Evolutionary conservation across 2,888 invertebrate genomes (phyloP).

Genomic region (Stenichneumon culpator): DNA sequence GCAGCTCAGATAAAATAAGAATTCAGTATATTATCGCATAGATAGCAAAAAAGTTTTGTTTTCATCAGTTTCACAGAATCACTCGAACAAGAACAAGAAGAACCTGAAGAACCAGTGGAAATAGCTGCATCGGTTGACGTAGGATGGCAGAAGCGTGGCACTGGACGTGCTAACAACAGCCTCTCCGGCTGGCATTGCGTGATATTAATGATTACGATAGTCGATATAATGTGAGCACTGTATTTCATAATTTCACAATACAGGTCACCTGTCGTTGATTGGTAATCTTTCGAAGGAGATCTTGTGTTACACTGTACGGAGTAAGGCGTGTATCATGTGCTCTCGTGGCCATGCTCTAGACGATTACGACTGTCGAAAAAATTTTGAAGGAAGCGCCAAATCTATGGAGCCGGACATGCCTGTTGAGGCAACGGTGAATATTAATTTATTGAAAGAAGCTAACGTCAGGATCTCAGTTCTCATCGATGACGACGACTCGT

Average conservation of each 20-base stretch:
- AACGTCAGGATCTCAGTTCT: slow-evolving; percentile 65
- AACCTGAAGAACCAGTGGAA: background rate
- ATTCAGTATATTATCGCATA: too few relatives aligned
- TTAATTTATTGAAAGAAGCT: slow-evolving; percentile 66
- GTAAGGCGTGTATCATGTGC: slow-evolving; percentile 34
- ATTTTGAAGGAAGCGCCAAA: slow-evolving; percentile 74
- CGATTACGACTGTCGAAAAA: slow-evolving; percentile 72
- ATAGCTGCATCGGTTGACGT: slow-evolving; percentile 5
- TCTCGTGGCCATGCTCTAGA: slow-evolving; percentile 56
- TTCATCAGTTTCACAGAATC: too few relatives aligned
- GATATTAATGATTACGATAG: background rate
- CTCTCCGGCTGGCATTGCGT: background rate
- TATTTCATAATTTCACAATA: background rate
- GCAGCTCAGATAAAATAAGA: background rate
- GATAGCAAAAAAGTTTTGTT: too few relatives aligned
- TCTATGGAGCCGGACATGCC: slow-evolving; percentile 74
- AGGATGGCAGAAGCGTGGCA: slow-evolving; percentile 22
- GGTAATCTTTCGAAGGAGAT: slow-evolving; percentile 18
- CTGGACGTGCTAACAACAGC: background rate
- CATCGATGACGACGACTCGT: slow-evolving; percentile 73
- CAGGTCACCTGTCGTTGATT: slow-evolving; percentile 32
- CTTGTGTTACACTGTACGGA: slow-evolving; percentile 15
- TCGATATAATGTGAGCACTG: background rate
- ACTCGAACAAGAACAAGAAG: too few relatives aligned
- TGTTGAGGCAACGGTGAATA: slow-evolving; percentile 68